Evolutionary conservation across 2,113 vertebrate species (phyloP).

Genomic region (Gymnarchus niloticus): DNA sequence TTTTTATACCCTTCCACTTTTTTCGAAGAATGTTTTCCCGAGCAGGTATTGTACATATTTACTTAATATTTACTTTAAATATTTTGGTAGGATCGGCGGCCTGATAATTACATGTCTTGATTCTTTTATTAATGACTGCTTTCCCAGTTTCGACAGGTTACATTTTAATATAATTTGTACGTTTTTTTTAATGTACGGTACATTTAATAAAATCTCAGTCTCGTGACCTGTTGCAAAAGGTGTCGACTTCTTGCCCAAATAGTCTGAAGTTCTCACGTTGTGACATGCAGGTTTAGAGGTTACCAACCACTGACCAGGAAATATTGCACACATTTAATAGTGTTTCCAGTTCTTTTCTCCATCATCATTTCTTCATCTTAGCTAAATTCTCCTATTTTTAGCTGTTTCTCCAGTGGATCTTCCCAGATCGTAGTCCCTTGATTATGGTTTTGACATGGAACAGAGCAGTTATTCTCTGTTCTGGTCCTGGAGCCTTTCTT

Average conservation of each 20-base stretch:
- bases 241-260: not conserved
- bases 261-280: not conserved
- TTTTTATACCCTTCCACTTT: not conserved
- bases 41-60: not conserved
- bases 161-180: not conserved
- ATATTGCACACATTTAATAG: no score
- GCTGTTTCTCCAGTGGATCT: not conserved
- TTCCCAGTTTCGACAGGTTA: not conserved
- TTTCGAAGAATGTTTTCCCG: not conserved
- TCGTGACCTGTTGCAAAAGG: not conserved
- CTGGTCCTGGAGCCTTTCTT: not conserved
- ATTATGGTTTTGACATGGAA: not conserved
- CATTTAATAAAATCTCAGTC: not conserved
- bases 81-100: not conserved
- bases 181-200: not conserved
- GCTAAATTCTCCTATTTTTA: not conserved
- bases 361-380: not conserved
- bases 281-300: not conserved
- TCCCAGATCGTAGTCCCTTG: not conserved
- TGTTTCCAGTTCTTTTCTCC: not conserved
- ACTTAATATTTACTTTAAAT: not conserved
- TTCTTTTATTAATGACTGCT: not conserved
- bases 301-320: not conserved
- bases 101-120: not conserved
- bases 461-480: not conserved